These are phyloP conservation scores for Lerista edwardsae DNA, from an alignment of 2,797 vertebrate species.

Conservation along the genomic window DNA sequence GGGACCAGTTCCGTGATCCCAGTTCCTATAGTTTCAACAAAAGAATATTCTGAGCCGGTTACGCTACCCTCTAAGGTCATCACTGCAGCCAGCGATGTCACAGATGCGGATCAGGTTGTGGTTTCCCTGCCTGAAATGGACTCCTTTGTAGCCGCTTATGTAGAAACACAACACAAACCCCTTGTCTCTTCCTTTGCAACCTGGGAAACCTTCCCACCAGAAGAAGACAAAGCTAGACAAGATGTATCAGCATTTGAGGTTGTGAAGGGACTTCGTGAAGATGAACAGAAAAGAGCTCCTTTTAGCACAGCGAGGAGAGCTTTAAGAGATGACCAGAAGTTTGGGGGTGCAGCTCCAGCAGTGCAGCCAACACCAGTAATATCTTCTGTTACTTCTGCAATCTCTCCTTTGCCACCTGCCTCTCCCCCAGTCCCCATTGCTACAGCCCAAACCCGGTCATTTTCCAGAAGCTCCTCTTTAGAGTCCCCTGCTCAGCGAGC, in stretches of 20 bases:
- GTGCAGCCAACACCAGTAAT: conserved; percentile 62
- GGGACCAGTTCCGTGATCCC: conserved; percentile 54
- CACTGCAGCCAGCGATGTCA: conserved; percentile 54
- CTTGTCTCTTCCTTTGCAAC: conserved; percentile 45
- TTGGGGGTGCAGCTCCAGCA: conserved; percentile 33
- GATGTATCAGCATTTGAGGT: conserved; percentile 52
- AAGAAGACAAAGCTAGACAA: conserved; percentile 65
- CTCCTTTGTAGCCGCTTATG: conserved; percentile 60
- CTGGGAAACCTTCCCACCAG: conserved; percentile 52
- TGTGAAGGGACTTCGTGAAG: conserved; percentile 70
- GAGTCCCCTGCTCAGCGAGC: conserved; percentile 84
- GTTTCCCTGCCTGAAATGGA: conserved; percentile 79
- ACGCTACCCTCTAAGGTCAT: neutral
- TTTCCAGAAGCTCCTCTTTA: conserved; percentile 85
- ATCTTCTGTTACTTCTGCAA: conserved; percentile 75
- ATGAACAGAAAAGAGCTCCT: conserved; percentile 61
- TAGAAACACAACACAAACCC: conserved; percentile 49
- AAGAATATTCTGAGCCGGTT: conserved; percentile 67
- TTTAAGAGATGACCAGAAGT: conserved; percentile 56
- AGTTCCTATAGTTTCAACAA: conserved; percentile 61
- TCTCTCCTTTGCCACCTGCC: conserved; percentile 62
- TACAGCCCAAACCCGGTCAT: conserved; percentile 75
- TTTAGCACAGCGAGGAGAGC: conserved; percentile 47
- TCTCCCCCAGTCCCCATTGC: conserved; percentile 74
- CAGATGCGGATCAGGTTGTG: conserved; percentile 75